Base-by-base conservation (phyloP, 2,113 vertebrate species). In the Mesoclemmys tuberculata region DNA sequence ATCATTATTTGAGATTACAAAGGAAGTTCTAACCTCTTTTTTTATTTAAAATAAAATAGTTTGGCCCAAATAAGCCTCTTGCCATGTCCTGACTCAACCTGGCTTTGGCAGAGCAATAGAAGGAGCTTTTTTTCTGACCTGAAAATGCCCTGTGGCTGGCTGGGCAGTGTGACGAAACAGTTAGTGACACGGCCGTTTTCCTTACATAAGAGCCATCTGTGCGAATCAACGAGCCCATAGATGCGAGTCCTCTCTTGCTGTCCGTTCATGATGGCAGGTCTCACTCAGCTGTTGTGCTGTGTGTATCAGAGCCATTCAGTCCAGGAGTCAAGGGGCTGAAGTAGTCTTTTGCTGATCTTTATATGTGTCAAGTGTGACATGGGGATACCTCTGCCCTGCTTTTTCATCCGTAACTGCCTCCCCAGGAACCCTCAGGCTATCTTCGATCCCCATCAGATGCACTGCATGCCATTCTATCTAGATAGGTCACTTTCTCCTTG, bases 391-490 rank as follows among this genome's bases (percentile, higher is more conserved):
- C 6, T 75, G 71, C 21, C 71, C 10, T 26, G 38, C 38, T 75
- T 44, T 44, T 75, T 64, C n/a, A 84, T 8, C 5, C 27, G 4
- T 29, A 78, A 58, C 26, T 44, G 74, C 1, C 1, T 83, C 27
- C 8, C 58, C 18, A 48, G 41, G 4, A 44, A 38, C 41, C 61
- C 0, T 2, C 49, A 84, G 16, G 5, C 41, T 56, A 38, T 88
- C 86, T 38, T 31, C 4, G 4, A 8, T 18, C 0, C 0, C 35
- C 5, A 2, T 49, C 6, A 38, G 46, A 54, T 2, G 24, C 3
- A 2, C 5, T 80, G 16, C 38, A 38, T 71, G 38, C 35, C 35
- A 71, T 71, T 71, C 18, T 38, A 71, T 10, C n/a, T 21, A 71
- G 64, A 22, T n/a, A 38, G 44, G 22, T 26, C 74, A 46, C 41